Evolutionary conservation across 1,140 invertebrate species (phyloP).

Genomic region (Drosophila takahashii): DNA sequence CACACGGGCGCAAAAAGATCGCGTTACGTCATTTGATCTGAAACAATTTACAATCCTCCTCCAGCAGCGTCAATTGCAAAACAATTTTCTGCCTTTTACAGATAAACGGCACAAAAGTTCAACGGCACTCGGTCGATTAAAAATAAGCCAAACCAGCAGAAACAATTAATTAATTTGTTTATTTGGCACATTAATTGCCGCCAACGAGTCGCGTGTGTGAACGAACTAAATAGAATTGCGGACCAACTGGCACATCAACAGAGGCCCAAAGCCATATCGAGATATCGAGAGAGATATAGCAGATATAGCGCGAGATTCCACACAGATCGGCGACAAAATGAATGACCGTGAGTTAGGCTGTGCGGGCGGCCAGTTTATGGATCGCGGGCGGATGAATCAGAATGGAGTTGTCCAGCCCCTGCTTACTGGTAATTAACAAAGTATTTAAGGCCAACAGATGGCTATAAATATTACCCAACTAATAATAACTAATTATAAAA

Average conservation of each 20-base stretch:
- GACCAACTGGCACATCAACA: slow-evolving; percentile 16
- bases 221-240: slow-evolving; percentile 28
- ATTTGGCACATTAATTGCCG: slow-evolving; percentile 64
- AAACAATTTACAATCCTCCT: slow-evolving; percentile 20
- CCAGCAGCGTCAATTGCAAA: slow-evolving; percentile 26
- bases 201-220: slow-evolving; percentile 52
- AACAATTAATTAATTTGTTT: slow-evolving; percentile 54
- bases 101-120: slow-evolving; percentile 54
- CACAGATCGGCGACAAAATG: slow-evolving; percentile 62
- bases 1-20: slow-evolving; percentile 6
- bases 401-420: slow-evolving; percentile 93
- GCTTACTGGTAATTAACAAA: slow-evolving; percentile 88
- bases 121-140: slow-evolving; percentile 45
- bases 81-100: slow-evolving; percentile 20
- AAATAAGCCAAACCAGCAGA: slow-evolving; percentile 26
- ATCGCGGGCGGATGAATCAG: slow-evolving; percentile 85
- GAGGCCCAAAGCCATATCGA: slow-evolving; percentile 14
- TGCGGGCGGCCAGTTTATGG: slow-evolving; percentile 82
- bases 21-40: slow-evolving; percentile 43
- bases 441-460: not conserved
- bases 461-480: not conserved
- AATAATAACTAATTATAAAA: no score
- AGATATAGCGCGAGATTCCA: slow-evolving; percentile 13
- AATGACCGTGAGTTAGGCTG: slow-evolving; percentile 80
- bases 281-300: not conserved